Evolutionary conservation across 2,888 invertebrate genomes (phyloP), one percentile per base, ranked within the genome.

Genomic region (Scotopteryx bipunctaria): DNA sequence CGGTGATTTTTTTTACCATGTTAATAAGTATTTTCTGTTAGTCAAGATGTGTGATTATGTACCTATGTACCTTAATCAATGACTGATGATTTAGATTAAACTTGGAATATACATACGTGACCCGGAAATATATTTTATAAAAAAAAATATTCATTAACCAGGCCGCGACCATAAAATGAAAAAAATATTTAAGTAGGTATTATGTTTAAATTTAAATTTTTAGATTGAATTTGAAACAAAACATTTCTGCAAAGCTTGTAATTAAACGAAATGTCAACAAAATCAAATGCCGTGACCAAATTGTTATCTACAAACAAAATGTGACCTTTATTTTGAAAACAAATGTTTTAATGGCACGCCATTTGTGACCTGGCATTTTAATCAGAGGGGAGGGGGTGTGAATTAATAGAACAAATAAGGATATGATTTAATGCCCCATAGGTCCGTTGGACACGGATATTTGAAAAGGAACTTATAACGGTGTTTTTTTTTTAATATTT

Each of bases 321-420:
- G 35, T 44, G 48, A 48, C 53, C 48, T 54, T 53, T 53, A 33
- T 35, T 49, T 56, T 58, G 55, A 55, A 55, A 61, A 68, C 60
- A 55, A 59, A 60, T 65, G 67, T 69, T 72, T 61, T 67, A 73
- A 76, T 72, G 73, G 71, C 73, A 63, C 52, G 75, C 73, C 76
- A 78, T 79, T 77, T 79, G 66, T 70, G 70, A 71, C 71, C 70
- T 78, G 83, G 73, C 81, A 81, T 83, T 83, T 80, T 81, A 79
- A 78, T 78, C 75, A 76, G 65, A 65, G 67, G 64, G 67, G 41
- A 38, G 45, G 23, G 27, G 42, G 43, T 17, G 57, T 55, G 58
- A 67, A 69, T 71, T 70, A 65, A 67, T 70, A 63, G 63, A 47
- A 56, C 50, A 55, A 55, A 48, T 44, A 54, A 58, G 63, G 55